A percentile compares a stretch with the other conserved stretches of the same genome.
Evolutionary conservation across 2,113 vertebrate genomes (phyloP).

Genomic region (Trogon melanurus): DNA sequence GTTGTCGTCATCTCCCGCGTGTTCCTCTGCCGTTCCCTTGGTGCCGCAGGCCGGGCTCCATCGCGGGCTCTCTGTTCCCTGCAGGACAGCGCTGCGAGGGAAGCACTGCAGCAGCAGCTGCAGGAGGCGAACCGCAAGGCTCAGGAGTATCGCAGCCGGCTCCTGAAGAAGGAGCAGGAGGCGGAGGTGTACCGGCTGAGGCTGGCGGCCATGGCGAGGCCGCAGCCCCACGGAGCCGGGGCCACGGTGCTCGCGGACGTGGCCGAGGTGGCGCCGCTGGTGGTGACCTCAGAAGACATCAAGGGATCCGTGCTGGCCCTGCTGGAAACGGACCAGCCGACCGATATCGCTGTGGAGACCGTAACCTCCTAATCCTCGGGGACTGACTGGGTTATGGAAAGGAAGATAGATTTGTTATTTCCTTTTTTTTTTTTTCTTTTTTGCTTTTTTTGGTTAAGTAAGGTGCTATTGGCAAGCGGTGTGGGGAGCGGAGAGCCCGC

Average conservation of each 20-base stretch:
- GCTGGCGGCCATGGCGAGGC: slow-evolving; percentile 83
- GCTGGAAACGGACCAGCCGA: slow-evolving; percentile 27
- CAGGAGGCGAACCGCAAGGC: slow-evolving; percentile 85
- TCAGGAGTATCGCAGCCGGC: slow-evolving; percentile 86
- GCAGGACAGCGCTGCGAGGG: slow-evolving; percentile 62
- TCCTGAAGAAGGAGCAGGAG: slow-evolving; percentile 86
- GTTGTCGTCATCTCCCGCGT: accelerated
- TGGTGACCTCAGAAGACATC: slow-evolving; percentile 75
- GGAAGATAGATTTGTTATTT: neutral
- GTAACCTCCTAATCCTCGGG: slow-evolving; percentile 17
- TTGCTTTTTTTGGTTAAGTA: neutral
- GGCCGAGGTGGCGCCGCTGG: slow-evolving; percentile 53
- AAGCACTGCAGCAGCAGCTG: slow-evolving; percentile 82
- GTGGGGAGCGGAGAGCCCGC: neutral
- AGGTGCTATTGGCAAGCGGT: neutral
- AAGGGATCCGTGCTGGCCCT: slow-evolving; percentile 33
- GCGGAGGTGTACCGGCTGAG: slow-evolving; percentile 84
- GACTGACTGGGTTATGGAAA: neutral
- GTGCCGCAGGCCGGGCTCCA: neutral
- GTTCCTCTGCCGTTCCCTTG: neutral
- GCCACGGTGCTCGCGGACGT: slow-evolving; percentile 57
- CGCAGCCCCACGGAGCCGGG: slow-evolving; percentile 62
- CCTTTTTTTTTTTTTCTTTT: neutral
- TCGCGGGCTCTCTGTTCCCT: neutral
- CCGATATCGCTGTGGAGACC: slow-evolving; percentile 14